A percentile compares a stretch with the other conserved stretches of the same genome.
phyloP scores from a whole-genome alignment of 2,888 invertebrate genomes.

The Patella depressa region DNA sequence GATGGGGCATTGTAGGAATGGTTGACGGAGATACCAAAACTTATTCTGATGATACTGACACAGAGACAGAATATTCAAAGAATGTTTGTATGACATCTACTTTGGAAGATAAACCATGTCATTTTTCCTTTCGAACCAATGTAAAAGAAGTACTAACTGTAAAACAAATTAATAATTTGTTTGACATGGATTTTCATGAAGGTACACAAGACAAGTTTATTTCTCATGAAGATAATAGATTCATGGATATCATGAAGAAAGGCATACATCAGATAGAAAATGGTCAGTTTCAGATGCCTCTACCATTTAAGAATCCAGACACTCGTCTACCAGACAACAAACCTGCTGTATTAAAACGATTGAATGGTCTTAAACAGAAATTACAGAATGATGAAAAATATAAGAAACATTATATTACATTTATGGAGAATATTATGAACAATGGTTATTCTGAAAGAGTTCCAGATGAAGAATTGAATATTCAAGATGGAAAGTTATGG shows the following conservation, averaged over 20 bases:
- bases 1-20: slow-evolving; percentile 6
- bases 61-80: no score
- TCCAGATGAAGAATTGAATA: slow-evolving; percentile 7
- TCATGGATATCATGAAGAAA: slow-evolving; percentile 17
- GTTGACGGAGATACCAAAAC: background rate
- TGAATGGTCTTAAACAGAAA: slow-evolving; percentile 11
- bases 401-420: slow-evolving; percentile 17
- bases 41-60: no score
- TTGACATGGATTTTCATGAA: background rate
- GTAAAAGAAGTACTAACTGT: background rate
- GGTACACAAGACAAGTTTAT: slow-evolving; percentile 2
- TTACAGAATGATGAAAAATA: slow-evolving; percentile 11
- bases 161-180: background rate
- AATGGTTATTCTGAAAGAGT: slow-evolving; percentile 28
- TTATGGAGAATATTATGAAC: slow-evolving; percentile 28
- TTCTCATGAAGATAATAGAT: slow-evolving; percentile 16
- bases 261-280: slow-evolving; percentile 8
- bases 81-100: no score
- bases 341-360: slow-evolving; percentile 5
- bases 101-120: background rate
- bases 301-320: slow-evolving; percentile 19
- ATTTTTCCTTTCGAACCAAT: slow-evolving; percentile 15
- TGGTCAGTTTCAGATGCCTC: slow-evolving; percentile 24
- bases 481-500: slow-evolving; percentile 24
- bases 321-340: slow-evolving; percentile 22